Evolutionary conservation across 2,113 vertebrate species (phyloP).

Genomic region (Anoura caudifer): DNA sequence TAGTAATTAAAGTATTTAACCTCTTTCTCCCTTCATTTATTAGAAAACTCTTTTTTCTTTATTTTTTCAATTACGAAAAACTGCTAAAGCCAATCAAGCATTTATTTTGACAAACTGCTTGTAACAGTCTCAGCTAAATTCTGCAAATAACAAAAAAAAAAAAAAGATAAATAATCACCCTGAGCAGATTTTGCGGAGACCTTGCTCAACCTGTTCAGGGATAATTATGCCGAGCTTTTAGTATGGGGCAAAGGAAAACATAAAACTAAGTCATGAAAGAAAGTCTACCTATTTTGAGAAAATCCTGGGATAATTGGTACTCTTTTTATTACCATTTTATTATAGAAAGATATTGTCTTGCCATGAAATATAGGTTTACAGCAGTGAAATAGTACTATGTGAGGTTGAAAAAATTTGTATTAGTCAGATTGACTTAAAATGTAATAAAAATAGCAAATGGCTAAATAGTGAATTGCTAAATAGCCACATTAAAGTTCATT

Average conservation of each 20-base stretch:
- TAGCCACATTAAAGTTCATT: slow-evolving; percentile 69
- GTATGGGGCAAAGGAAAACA: slow-evolving; percentile 78
- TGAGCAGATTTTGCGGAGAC: slow-evolving; percentile 75
- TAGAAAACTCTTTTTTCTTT: slow-evolving; percentile 78
- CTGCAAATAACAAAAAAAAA: slow-evolving; percentile 79
- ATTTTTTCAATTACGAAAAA: slow-evolving; percentile 79
- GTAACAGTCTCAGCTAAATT: slow-evolving; percentile 82
- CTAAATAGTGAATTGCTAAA: slow-evolving; percentile 58
- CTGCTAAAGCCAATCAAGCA: slow-evolving; percentile 76
- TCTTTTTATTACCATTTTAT: slow-evolving; percentile 80
- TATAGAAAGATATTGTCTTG: slow-evolving; percentile 71
- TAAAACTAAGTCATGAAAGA: slow-evolving; percentile 82
- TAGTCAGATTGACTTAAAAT: slow-evolving; percentile 72
- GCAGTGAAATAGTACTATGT: slow-evolving; percentile 65
- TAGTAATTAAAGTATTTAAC: slow-evolving; percentile 80
- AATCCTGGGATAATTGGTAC: slow-evolving; percentile 79
- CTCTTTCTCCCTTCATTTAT: slow-evolving; percentile 77
- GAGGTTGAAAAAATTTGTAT: slow-evolving; percentile 42
- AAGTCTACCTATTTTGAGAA: slow-evolving; percentile 81
- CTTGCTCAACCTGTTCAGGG: slow-evolving; percentile 79
- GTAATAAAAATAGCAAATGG: slow-evolving; percentile 71
- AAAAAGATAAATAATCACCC: slow-evolving; percentile 77
- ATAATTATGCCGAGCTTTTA: slow-evolving; percentile 81
- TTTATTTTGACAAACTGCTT: slow-evolving; percentile 82
- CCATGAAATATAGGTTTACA: slow-evolving; percentile 64